These are phyloP conservation scores for Knipowitschia caucasica DNA, from an alignment of 2,797 vertebrate genomes.

Conservation along the genomic window DNA sequence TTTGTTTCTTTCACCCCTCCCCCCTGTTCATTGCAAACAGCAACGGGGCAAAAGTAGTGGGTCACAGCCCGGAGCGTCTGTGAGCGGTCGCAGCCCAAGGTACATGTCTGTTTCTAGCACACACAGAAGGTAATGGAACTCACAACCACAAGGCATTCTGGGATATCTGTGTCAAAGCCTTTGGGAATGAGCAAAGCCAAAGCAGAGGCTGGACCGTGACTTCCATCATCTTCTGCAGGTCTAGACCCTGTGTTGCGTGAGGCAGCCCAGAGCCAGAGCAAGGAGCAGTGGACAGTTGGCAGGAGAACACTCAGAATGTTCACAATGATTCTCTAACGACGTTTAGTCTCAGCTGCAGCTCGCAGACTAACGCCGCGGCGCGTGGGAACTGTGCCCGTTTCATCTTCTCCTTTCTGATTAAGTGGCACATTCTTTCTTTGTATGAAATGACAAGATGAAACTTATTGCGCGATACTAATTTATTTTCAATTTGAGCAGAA, in stretches of 20 bases:
- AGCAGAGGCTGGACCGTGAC: conserved; percentile 70
- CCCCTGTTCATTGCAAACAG: conserved; percentile 98
- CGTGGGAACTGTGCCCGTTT: no score
- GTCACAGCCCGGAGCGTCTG: conserved; percentile 95
- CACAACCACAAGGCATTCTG: conserved; percentile 65
- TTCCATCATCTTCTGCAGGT: conserved; percentile 95
- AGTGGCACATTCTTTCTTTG: no score
- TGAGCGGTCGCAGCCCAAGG: conserved; percentile 94
- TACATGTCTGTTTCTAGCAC: conserved; percentile 98
- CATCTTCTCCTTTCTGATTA: no score
- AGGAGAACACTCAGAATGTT: no score
- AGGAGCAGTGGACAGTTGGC: conserved; percentile 4
- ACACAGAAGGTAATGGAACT: conserved; percentile 93
- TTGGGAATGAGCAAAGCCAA: conserved; percentile 7
- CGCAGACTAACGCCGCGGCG: no score
- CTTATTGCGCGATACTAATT: no score
- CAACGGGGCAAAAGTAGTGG: conserved; percentile 95
- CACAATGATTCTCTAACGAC: no score
- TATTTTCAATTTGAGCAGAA: no score
- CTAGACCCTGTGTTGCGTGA: conserved; percentile 86
- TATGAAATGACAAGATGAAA: no score
- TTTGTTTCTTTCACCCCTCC: conserved; percentile 93
- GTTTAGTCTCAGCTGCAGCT: no score
- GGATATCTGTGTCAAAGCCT: conserved; percentile 22
- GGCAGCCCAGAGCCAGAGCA: conserved; percentile 53